Conservation (phyloP, 2,888 invertebrate species). For the Sinotaia quadrata region DNA sequence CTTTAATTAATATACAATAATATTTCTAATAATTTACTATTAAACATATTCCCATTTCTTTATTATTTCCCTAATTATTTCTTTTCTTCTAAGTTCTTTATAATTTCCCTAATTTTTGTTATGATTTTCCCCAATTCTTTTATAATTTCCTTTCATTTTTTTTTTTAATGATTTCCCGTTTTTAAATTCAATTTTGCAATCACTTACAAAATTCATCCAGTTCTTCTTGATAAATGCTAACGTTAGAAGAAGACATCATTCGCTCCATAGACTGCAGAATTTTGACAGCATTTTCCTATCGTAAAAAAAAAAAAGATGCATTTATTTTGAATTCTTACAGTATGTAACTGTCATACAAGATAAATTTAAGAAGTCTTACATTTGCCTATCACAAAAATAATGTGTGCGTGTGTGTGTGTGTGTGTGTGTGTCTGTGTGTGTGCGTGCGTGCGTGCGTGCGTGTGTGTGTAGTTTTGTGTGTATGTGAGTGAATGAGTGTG, state of each 20-base stretch:
- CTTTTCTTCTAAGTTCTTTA: background rate
- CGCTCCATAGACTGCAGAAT: background rate
- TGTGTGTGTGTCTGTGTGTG: background rate
- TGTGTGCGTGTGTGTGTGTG: conserved; percentile 8
- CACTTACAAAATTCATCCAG: background rate
- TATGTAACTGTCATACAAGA: too few relatives aligned
- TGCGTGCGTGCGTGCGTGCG: conserved; percentile 7
- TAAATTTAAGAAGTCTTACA: too few relatives aligned
- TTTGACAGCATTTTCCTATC: background rate
- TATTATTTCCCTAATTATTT: background rate
- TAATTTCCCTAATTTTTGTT: background rate
- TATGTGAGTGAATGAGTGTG: too few relatives aligned
- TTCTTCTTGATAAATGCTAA: background rate
- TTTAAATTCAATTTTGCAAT: background rate
- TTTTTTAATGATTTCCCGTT: background rate
- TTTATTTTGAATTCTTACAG: too few relatives aligned
- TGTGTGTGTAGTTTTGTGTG: too few relatives aligned
- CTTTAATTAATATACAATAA: too few relatives aligned
- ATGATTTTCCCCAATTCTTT: background rate
- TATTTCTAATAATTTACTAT: too few relatives aligned
- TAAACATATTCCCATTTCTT: too few relatives aligned
- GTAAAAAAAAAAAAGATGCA: too few relatives aligned
- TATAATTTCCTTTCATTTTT: background rate
- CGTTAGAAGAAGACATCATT: background rate
- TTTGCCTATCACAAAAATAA: too few relatives aligned